Evolutionary conservation across 2,797 vertebrate species (phyloP).

Genomic region (Arnoldichthys spilopterus): DNA sequence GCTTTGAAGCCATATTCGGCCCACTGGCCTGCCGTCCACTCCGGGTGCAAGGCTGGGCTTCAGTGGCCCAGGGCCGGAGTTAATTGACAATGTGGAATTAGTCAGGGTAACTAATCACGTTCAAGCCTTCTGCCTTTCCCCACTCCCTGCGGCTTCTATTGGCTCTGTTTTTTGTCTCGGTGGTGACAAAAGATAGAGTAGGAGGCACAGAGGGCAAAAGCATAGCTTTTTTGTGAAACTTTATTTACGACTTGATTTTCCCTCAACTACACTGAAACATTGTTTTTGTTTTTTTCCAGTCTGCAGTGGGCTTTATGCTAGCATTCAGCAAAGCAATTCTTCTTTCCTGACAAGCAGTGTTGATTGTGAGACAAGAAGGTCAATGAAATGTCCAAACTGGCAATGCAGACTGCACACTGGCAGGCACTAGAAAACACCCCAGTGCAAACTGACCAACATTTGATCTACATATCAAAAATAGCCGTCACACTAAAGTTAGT

Average conservation of each 20-base stretch:
- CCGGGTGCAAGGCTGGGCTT: constrained; percentile 2
- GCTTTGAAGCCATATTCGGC: constrained; percentile 35
- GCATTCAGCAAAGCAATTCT: neutral
- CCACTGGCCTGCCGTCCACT: neutral
- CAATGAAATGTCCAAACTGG: constrained; percentile 13
- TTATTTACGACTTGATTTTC: constrained; percentile 17
- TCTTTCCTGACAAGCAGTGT: neutral
- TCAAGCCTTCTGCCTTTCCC: constrained; percentile 35
- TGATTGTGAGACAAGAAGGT: constrained; percentile 23
- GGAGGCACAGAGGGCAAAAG: neutral
- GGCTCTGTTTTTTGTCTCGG: constrained; percentile 8
- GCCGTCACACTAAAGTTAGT: constrained; percentile 9
- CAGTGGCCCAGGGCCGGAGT: constrained; percentile 28
- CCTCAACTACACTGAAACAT: neutral
- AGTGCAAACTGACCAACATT: constrained; percentile 34
- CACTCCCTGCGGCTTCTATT: constrained; percentile 41
- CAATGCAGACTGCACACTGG: constrained; percentile 1
- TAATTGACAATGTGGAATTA: constrained; percentile 59
- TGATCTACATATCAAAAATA: constrained; percentile 42
- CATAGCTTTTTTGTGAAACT: neutral
- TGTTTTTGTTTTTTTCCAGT: neutral
- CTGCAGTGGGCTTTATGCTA: neutral
- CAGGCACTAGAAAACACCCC: constrained; percentile 38
- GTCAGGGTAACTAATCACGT: constrained; percentile 57
- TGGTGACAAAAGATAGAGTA: constrained; percentile 8